Evolutionary conservation across 2,113 vertebrate species (phyloP), one percentile per base, ranked within the genome.

Genomic region (Hippocampus guttulatus): DNA sequence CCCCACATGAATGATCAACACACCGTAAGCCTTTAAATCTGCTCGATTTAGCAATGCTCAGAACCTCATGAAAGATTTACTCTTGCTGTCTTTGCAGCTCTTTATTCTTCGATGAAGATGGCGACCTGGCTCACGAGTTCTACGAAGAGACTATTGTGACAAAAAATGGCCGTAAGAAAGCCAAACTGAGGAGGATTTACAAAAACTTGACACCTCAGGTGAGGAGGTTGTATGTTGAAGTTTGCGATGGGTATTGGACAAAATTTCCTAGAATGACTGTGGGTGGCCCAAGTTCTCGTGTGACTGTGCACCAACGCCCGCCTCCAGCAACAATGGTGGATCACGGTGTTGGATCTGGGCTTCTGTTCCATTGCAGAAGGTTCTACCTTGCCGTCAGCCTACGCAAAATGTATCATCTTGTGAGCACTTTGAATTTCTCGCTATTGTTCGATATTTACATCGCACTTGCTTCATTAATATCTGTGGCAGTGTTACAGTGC

Each of bases 131-230:
- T 73, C 97, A 99, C 15, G 97, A 99, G 75, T 99, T 99, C 87
- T 99, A 98, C 40, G 97, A 99, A 87, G 97, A 99, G 87, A 97
- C 94, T 55, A 92, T 99, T 90, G 92, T 98, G 88, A 98, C 94
- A 76, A 98, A 96, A 91, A 99, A 99, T 2, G 97, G 97, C 21
- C 93, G 95, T 65, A 98, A 94, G 87, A 95, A 94, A 71, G 95
- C 96, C 75, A 99, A 98, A 88, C 94, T 99, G 91, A 98, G 94
- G 89, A 93, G 94, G 84, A 94, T 98, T 79, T 92, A 96, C 30
- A 98, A 96, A 92, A 98, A 99, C 89, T 90, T 99, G 86, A 95
- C 95, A 91, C 95, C 97, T 95, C 97, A 98, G 96, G 97, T 98
- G 88, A 76, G 76, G 16, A 61, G 58, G 25, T 30, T 57, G 54